phyloP scores from a whole-genome alignment of 2,113 vertebrate genomes.

The Cyanocitta stelleri region DNA sequence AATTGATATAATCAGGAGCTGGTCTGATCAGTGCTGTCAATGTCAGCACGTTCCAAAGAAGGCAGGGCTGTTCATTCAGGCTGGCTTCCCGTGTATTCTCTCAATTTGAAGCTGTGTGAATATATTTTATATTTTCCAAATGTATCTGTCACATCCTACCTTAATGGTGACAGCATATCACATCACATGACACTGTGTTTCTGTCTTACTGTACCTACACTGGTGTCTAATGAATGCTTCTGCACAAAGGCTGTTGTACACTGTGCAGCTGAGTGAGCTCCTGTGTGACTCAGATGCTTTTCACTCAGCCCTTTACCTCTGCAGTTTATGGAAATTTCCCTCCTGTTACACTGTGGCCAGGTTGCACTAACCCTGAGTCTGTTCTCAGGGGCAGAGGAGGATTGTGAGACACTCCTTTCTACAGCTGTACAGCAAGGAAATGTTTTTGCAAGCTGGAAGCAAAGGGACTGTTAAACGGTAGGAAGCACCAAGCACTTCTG shows the following conservation, averaged over 20 bases:
- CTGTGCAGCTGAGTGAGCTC: neutral
- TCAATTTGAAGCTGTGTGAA: conserved; percentile 6
- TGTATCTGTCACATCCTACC: conserved; percentile 17
- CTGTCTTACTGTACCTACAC: neutral
- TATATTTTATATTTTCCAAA: conserved; percentile 2
- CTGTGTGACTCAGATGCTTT: neutral
- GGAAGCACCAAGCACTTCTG: neutral
- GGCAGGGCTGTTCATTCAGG: neutral
- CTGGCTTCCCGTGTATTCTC: neutral
- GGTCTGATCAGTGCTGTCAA: conserved; percentile 4
- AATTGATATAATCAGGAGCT: neutral
- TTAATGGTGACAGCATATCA: conserved; percentile 36
- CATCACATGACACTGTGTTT: neutral
- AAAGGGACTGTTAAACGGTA: fast-evolving
- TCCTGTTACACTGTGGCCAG: neutral
- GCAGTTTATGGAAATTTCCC: neutral
- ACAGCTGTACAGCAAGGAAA: neutral
- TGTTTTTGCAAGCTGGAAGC: neutral
- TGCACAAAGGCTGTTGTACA: conserved; percentile 23
- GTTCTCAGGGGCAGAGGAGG: neutral
- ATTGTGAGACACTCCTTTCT: neutral
- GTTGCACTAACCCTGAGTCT: neutral
- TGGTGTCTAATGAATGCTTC: conserved; percentile 27
- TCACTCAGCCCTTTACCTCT: neutral
- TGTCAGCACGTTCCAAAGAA: neutral